Conservation (phyloP, 2,113 vertebrate species). For the Archocentrus centrarchus region DNA sequence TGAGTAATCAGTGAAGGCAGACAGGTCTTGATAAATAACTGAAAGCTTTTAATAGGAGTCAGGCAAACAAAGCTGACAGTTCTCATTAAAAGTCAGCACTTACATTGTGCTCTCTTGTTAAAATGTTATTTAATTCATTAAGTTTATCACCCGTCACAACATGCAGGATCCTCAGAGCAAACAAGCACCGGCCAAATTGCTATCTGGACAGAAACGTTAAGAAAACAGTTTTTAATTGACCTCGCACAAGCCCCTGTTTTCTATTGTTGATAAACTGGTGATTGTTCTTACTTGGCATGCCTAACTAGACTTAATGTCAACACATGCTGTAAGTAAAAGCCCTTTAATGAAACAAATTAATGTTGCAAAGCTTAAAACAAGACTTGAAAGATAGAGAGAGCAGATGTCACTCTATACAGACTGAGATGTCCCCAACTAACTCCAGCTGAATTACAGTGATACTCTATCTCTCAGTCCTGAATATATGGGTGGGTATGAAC, state of each 20-base stretch:
- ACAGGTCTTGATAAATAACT: constrained; percentile 74
- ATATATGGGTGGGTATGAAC: constrained; percentile 65
- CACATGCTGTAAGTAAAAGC: constrained; percentile 23
- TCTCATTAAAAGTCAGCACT: constrained; percentile 75
- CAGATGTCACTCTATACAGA: constrained; percentile 22
- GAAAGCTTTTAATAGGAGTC: constrained; percentile 78
- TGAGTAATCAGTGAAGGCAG: constrained; percentile 71
- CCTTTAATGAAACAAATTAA: constrained; percentile 29
- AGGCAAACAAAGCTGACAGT: constrained; percentile 79
- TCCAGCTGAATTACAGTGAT: constrained; percentile 54
- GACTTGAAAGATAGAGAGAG: background rate
- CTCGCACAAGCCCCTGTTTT: background rate
- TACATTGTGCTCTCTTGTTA: constrained; percentile 66
- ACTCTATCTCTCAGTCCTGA: constrained; percentile 57
- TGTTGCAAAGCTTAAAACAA: constrained; percentile 19
- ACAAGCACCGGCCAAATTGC: constrained; percentile 71
- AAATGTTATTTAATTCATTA: constrained; percentile 73
- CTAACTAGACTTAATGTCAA: constrained; percentile 29
- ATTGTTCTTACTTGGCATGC: constrained; percentile 34
- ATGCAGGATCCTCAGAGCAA: constrained; percentile 63
- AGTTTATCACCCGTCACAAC: constrained; percentile 70
- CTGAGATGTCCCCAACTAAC: constrained; percentile 10
- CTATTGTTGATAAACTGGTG: constrained; percentile 36
- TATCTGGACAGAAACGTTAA: constrained; percentile 58
- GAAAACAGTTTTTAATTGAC: constrained; percentile 67